phyloP scores from a whole-genome alignment of 2,888 invertebrate species.

The Agonopterix alstromeriana region DNA sequence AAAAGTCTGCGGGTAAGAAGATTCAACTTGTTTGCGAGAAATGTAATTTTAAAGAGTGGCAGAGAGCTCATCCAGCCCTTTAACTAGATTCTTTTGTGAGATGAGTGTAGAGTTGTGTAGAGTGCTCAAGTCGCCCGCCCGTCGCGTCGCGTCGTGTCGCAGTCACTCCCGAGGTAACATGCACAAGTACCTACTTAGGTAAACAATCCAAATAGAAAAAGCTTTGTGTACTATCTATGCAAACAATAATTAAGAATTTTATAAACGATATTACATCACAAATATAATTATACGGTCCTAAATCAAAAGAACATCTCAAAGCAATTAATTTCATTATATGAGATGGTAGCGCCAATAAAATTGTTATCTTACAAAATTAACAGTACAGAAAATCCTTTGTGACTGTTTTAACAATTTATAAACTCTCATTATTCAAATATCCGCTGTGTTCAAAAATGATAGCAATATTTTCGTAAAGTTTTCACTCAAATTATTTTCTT shows the following conservation, averaged over 20 bases:
- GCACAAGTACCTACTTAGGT: not conserved
- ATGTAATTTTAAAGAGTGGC: slow-evolving; percentile 13
- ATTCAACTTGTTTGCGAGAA: slow-evolving; percentile 9
- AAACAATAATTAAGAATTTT: too few relatives aligned
- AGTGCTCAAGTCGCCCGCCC: slow-evolving; percentile 3
- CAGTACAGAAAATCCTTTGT: slow-evolving; percentile 30
- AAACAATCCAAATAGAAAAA: not conserved
- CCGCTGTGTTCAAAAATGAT: slow-evolving; percentile 41
- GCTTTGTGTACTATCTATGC: too few relatives aligned
- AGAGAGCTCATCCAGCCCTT: slow-evolving; percentile 14
- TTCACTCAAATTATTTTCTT: slow-evolving; percentile 42
- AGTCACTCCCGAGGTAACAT: not conserved
- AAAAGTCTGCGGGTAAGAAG: too few relatives aligned
- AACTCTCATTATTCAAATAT: slow-evolving; percentile 49
- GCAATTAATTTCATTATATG: slow-evolving; percentile 1
- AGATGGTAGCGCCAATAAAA: slow-evolving; percentile 3
- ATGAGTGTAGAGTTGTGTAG: slow-evolving; percentile 4
- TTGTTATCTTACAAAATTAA: slow-evolving; percentile 22
- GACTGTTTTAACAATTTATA: slow-evolving; percentile 38
- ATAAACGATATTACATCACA: not conserved
- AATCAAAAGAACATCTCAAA: not conserved
- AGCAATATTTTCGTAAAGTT: slow-evolving; percentile 48
- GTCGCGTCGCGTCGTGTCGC: not conserved
- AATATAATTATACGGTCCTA: not conserved
- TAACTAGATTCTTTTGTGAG: slow-evolving; percentile 22